A percentile compares a stretch with the other conserved stretches of the same genome.
Conservation (phyloP, 2,113 vertebrate species). For the Cathartes aura region DNA sequence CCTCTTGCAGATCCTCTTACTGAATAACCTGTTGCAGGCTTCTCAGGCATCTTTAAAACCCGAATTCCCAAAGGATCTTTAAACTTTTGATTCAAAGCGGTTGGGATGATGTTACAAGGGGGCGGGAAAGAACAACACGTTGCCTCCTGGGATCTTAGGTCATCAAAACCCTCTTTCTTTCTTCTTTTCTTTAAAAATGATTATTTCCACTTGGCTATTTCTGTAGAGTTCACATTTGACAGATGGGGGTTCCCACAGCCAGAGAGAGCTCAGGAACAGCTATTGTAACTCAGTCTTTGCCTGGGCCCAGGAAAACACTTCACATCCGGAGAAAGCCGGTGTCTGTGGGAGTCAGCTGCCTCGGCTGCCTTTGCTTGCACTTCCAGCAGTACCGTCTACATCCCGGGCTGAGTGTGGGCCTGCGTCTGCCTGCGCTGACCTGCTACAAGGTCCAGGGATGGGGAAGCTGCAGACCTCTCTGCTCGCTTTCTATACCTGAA, state of each 20-base stretch:
- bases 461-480: background rate
- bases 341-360: background rate
- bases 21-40: background rate
- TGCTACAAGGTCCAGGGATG: background rate
- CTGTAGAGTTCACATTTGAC: background rate
- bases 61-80: background rate
- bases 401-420: rapidly evolving
- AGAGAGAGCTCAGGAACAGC: background rate
- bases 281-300: background rate
- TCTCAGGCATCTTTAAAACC: background rate
- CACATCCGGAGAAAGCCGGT: rapidly evolving
- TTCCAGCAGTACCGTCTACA: background rate
- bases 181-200: background rate
- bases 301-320: background rate
- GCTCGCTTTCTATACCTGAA: background rate
- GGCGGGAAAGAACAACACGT: background rate
- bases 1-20: background rate
- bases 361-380: background rate
- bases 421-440: rapidly evolving
- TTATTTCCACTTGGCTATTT: background rate
- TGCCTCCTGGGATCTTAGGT: background rate
- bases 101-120: background rate
- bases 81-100: background rate
- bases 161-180: background rate
- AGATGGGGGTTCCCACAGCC: background rate